Evolutionary conservation across 2,113 vertebrate genomes (phyloP), one percentile per base, ranked within the genome.

Genomic region (Boleophthalmus pectinirostris): DNA sequence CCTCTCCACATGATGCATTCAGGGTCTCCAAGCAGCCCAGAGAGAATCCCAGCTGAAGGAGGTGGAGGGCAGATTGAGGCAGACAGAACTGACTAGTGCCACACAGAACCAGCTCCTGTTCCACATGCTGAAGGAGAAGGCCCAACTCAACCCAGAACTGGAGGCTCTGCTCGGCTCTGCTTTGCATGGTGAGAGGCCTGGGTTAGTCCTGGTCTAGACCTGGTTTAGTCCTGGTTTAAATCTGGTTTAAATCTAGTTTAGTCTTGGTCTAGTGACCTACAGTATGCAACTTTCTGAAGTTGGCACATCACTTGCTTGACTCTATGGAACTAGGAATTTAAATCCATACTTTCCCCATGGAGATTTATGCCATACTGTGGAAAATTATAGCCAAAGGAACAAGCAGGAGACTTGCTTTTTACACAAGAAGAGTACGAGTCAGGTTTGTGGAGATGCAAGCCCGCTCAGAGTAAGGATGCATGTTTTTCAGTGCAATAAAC

Each of bases 101-200:
- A 99, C 97, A 2, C 97, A 99, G 89, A 98, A 98, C 89, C 97
- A 99, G 68, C 93, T 99, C 74, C 93, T 99, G 38, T 99, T 98
- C 84, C 97, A 99, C 77, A 99, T 99, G 97, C 88, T 99, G 45
- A 99, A 99, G 89, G 97, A 99, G 93, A 99, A 99, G 74, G 97
- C 97, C 0, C 97, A 99, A 89, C 93, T 98, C 85, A 99, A 98
- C 90, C 97, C 97, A 0, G 97, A 99, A 86, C 93, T 99, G 69
- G 96, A 99, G 75, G 97, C 97, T 16, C 92, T 99, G 76, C 91
- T 99, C 81, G 97, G 97, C 58, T 96, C 96, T 38, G 97, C 97
- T 38, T 93, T 99, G 77, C 97, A 99, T 96, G 97, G 97, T 99
- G 94, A 80, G 68, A 65, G 29, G 1, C 38, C 35, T 5, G 23